Conservation (phyloP, 1,140 invertebrate species). For the Lepidurus arcticus region DNA sequence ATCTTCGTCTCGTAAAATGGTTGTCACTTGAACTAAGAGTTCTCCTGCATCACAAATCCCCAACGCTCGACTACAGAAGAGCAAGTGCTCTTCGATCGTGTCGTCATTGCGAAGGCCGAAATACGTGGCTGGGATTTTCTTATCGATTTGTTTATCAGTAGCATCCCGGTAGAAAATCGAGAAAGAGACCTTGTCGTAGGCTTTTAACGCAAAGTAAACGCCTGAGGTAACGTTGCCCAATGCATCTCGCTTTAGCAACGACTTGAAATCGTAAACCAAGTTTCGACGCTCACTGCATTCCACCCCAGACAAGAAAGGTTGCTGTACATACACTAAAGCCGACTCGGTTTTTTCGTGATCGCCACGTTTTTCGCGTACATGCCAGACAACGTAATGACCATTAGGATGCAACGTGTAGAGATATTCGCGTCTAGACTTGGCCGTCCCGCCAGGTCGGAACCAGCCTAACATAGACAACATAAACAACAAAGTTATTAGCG, state of each 20-base stretch:
- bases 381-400: constrained; percentile 41
- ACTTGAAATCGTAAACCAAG: constrained; percentile 79
- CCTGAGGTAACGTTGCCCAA: constrained; percentile 74
- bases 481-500: not conserved
- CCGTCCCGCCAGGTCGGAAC: constrained; percentile 33
- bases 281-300: constrained; percentile 82
- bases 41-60: constrained; percentile 54
- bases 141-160: constrained; percentile 55
- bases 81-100: constrained; percentile 52
- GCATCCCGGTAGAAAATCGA: constrained; percentile 71
- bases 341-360: constrained; percentile 35
- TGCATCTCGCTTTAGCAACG: constrained; percentile 67
- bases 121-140: constrained; percentile 63
- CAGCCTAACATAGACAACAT: constrained; percentile 23
- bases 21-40: constrained; percentile 57
- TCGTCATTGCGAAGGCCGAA: constrained; percentile 44
- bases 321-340: constrained; percentile 40
- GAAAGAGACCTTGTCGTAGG: constrained; percentile 55
- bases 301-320: constrained; percentile 69
- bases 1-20: constrained; percentile 61
- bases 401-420: constrained; percentile 38
- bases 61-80: constrained; percentile 64
- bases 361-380: constrained; percentile 38
- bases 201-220: constrained; percentile 66
- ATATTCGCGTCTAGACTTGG: constrained; percentile 36